A percentile compares a stretch with the other conserved stretches of the same genome.
Evolutionary conservation across 2,113 vertebrate genomes (phyloP).

Genomic region (Boulengeromyrus knoepffleri): DNA sequence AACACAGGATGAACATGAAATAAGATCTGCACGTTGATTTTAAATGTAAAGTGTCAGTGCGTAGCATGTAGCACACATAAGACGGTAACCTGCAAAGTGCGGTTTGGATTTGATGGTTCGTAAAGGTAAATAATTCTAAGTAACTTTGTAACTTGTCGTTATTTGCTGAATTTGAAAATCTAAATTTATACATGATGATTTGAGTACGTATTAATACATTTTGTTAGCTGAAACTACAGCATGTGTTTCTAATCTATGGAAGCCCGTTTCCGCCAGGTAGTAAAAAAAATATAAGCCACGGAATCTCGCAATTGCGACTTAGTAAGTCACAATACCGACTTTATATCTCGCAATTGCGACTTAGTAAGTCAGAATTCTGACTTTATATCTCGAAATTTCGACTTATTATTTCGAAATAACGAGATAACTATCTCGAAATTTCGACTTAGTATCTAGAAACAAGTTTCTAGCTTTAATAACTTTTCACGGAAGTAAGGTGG

Average conservation of each 20-base stretch:
- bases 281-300: no score
- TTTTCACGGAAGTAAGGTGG: no score
- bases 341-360: no score
- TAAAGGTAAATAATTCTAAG: background rate
- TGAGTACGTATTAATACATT: background rate
- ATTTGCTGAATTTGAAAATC: background rate
- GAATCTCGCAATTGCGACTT: no score
- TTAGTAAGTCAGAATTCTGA: no score
- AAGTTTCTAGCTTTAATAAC: no score
- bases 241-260: background rate
- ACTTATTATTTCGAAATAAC: no score
- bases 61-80: background rate
- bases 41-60: background rate
- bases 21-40: background rate
- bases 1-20: background rate
- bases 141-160: background rate
- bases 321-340: no score
- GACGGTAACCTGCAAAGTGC: background rate
- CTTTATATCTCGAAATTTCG: no score
- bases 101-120: background rate
- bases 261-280: no score
- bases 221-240: background rate
- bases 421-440: no score
- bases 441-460: no score
- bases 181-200: background rate